A percentile compares a stretch with the other conserved stretches of the same genome.
Conservation (phyloP, 2,113 vertebrate genomes). For the Lipotes vexillifer region DNA sequence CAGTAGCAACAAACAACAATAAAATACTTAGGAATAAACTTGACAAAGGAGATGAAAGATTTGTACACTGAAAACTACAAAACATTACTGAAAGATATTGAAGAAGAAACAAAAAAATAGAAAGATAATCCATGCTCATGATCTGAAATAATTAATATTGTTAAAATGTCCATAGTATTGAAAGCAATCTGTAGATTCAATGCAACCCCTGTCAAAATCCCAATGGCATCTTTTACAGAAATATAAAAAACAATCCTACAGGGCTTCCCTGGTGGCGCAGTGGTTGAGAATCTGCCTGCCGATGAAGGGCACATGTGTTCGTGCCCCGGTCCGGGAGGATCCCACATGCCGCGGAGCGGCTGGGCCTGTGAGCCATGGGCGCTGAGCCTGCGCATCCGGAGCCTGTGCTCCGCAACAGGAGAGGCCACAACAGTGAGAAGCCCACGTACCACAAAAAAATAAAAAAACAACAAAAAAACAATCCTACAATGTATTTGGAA, state of each 20-base stretch:
- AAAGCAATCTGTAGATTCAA: neutral
- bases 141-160: neutral
- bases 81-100: neutral
- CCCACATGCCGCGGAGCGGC: too few species aligned
- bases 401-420: too few species aligned
- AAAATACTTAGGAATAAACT: neutral
- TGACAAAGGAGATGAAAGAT: neutral
- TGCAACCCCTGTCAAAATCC: neutral
- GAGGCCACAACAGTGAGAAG: too few species aligned
- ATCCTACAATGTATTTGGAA: neutral
- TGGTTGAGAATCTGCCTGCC: too few species aligned
- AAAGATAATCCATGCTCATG: neutral
- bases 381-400: too few species aligned
- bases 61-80: neutral
- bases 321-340: too few species aligned
- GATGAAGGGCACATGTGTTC: too few species aligned
- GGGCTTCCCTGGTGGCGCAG: too few species aligned
- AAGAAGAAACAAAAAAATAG: neutral
- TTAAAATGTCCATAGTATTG: neutral
- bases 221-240: neutral
- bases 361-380: too few species aligned
- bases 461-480: neutral
- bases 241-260: neutral
- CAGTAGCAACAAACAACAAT: neutral
- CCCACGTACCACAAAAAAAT: too few species aligned